Base-by-base conservation (phyloP, 2,888 invertebrate genomes). In the Agapetus fuscipes region DNA sequence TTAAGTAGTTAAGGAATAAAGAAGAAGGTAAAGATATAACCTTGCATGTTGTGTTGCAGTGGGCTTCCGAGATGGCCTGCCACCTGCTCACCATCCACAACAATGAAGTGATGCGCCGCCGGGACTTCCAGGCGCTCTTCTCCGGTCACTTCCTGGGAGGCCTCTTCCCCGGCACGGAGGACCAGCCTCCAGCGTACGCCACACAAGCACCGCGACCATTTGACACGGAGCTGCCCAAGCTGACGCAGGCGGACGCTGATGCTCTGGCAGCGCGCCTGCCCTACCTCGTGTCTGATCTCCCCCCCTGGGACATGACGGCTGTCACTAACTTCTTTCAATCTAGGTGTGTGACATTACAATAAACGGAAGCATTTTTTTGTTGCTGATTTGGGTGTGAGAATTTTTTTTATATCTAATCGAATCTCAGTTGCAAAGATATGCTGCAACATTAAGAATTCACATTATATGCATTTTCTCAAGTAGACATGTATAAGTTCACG, bases 121-220 rank as follows among this genome's bases (percentile, higher is more conserved):
- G 83, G 49, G 78, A 83, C 6, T 95, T 95, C 58, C 79, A 81
- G 50, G 56, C 64, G 0, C 71, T 78, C 44, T 85, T 90, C 53
- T 85, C 88, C 15, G 85, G 85, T 0, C 96, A 87, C 54, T 87
- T 88, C 56, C 68, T 97, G 4, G 80, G 79, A 47, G 75, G 80
- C 9, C 63, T 97, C 28, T 97, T 97, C 61, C 87, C 89, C 1
- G 95, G 95, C 0, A 77, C 96, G 71, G 81, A 83, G 36, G 95
- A 95, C 54, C 64, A 81, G 45, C 87, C 91, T 2, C 82, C 84
- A 2, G 69, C 80, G 1, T 95, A 86, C 59, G 91, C 88, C 34
- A 87, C 84, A 3, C 79, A 83, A 55, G 75, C 83, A 40, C 87
- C 88, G 0, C 66, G 78, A 0, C 63, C 73, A n/a, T 89, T 88